Evolutionary conservation across 2,888 invertebrate species (phyloP), one percentile per base, ranked within the genome.

Genomic region (Agrilus mali): DNA sequence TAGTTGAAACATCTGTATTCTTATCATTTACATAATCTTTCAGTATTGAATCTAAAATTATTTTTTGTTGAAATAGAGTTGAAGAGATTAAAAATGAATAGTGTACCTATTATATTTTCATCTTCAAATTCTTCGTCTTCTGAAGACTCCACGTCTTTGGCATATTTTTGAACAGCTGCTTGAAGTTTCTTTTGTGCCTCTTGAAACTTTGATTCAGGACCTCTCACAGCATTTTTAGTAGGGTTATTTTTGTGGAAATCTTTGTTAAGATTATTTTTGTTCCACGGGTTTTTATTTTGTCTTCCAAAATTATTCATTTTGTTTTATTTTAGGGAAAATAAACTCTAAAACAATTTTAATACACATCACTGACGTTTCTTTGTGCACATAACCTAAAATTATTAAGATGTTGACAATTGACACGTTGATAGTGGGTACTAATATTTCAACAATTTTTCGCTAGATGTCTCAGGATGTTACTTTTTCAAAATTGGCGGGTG

Each of bases 81-180:
- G 34, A 38, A 22, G 38, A 20, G 2, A 10, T 10, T 27, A 27
- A 27, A 27, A 34, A 17, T 22, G 16, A 13, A n/a, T 12, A 16
- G 17, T 43, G 47, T 60, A 74, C 74, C 68, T 43, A 75, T 61
- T 40, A 74, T 64, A 47, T 61, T 63, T 33, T 62, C 60, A 34
- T 67, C 66, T 55, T 72, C 70, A 17, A 73, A 53, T 50, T 74
- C 72, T 51, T 73, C 73, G 39, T 71, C 71, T 0, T 72, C 72
- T 41, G 74, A 74, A 4, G 74, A 74, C 38, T 71, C 69, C 49
- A 69, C 72, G 17, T 66, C 64, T 47, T 68, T 65, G 1, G 66
- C 61, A 44, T 70, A 62, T 52, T 71, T 72, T 49, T 71, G 65
- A 7, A 70, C 71, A 15, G 71, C 66, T 46, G 67, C 68, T 44